These are phyloP conservation scores for Platycheirus albimanus DNA, from an alignment of 2,888 invertebrate genomes.

Conservation along the genomic window DNA sequence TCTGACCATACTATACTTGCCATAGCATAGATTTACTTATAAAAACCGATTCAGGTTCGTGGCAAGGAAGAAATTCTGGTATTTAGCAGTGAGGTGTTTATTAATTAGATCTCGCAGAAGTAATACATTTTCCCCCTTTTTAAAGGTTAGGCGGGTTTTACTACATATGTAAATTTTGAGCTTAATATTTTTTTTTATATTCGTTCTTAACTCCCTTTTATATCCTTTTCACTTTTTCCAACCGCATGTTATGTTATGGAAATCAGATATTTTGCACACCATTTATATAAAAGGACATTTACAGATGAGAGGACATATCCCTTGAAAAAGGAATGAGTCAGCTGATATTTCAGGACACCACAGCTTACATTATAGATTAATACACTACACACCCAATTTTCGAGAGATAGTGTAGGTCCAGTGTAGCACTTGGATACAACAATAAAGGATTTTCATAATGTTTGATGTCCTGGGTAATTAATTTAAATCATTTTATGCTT, in stretches of 20 bases:
- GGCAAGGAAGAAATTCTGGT: slow-evolving; percentile 15
- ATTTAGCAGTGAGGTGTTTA: slow-evolving; percentile 69
- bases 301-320: slow-evolving; percentile 38
- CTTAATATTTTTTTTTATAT: slow-evolving; percentile 43
- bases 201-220: slow-evolving; percentile 23
- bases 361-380: slow-evolving; percentile 7
- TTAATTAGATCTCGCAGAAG: slow-evolving; percentile 68
- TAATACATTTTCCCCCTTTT: slow-evolving; percentile 52
- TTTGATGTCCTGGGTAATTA: slow-evolving; percentile 70
- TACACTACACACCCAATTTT: background rate
- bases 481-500: slow-evolving; percentile 72
- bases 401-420: background rate
- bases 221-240: slow-evolving; percentile 36
- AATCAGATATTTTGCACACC: slow-evolving; percentile 71
- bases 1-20: slow-evolving; percentile 36
- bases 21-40: slow-evolving; percentile 55
- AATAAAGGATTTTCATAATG: slow-evolving; percentile 54
- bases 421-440: background rate
- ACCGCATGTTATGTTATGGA: slow-evolving; percentile 72
- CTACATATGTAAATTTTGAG: slow-evolving; percentile 65
- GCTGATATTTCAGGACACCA: slow-evolving; percentile 41
- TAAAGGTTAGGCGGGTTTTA: slow-evolving; percentile 6
- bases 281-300: slow-evolving; percentile 62
- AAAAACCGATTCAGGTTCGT: no score
- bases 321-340: slow-evolving; percentile 22